A percentile compares a stretch with the other conserved stretches of the same genome.
Conservation (phyloP, 2,888 invertebrate species). For the Xanthorhoe designata region DNA sequence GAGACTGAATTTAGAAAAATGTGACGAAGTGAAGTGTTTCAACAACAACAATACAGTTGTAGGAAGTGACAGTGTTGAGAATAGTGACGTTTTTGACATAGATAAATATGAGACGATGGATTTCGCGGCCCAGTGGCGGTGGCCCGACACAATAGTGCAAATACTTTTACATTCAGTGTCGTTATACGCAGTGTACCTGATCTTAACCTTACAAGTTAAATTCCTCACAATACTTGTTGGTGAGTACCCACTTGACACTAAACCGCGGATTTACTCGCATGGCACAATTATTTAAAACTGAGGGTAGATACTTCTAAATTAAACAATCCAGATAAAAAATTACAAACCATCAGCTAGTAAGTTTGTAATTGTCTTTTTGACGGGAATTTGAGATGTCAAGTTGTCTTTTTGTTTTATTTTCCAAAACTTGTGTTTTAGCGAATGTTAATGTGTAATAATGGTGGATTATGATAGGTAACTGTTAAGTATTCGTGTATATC, state of each 20-base stretch:
- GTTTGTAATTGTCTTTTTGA: too few relatives aligned
- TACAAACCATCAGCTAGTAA: too few relatives aligned
- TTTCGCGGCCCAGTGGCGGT: conserved; percentile 88
- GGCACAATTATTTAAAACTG: not conserved
- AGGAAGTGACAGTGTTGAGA: conserved; percentile 54
- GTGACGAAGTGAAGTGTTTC: conserved; percentile 47
- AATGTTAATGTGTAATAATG: too few relatives aligned
- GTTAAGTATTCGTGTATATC: too few relatives aligned
- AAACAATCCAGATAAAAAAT: too few relatives aligned
- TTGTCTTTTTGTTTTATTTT: too few relatives aligned
- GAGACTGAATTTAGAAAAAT: conserved; percentile 54
- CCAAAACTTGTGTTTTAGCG: too few relatives aligned
- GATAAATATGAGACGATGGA: conserved; percentile 73
- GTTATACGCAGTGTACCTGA: conserved; percentile 89
- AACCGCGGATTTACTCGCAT: not conserved
- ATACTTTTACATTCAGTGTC: conserved; percentile 89
- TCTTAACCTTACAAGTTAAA: conserved; percentile 83
- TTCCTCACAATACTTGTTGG: conserved; percentile 89
- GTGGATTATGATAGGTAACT: too few relatives aligned
- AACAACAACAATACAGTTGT: conserved; percentile 66
- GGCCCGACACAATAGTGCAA: conserved; percentile 91
- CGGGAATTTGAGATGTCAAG: too few relatives aligned
- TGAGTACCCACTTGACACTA: conserved; percentile 76
- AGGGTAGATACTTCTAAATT: not conserved
- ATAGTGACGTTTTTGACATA: conserved; percentile 67